These are phyloP conservation scores for Psammodynastes pulverulentus DNA, from an alignment of 2,113 vertebrate species.

Conservation along the genomic window DNA sequence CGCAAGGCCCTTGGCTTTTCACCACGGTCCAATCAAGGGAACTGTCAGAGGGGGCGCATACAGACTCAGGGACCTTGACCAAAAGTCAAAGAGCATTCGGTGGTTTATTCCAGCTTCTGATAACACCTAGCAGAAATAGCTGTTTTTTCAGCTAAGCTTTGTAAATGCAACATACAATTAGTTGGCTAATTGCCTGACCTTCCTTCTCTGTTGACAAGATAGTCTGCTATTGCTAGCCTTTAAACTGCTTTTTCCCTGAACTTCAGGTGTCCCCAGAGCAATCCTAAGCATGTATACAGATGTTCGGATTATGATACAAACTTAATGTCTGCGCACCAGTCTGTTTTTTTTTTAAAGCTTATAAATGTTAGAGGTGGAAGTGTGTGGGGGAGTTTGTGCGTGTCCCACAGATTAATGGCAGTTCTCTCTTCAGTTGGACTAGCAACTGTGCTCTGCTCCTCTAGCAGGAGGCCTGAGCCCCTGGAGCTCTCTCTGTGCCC, in stretches of 20 bases:
- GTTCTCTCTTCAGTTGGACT: neutral
- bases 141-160: neutral
- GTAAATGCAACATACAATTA: neutral
- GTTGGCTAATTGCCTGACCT: neutral
- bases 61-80: neutral
- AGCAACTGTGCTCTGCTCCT: neutral
- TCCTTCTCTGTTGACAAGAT: too few species aligned
- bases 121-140: neutral
- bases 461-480: neutral
- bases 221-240: too few species aligned
- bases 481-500: neutral
- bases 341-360: neutral
- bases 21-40: neutral
- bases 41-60: neutral
- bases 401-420: neutral
- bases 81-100: neutral
- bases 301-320: neutral
- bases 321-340: neutral
- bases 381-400: neutral
- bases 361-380: neutral
- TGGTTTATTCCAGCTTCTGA: neutral
- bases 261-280: too few species aligned
- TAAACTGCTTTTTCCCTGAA: too few species aligned
- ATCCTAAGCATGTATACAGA: neutral
- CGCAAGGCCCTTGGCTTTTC: neutral